Evolutionary conservation across 2,113 vertebrate species (phyloP), one percentile per base, ranked within the genome.

Genomic region (Conger conger): DNA sequence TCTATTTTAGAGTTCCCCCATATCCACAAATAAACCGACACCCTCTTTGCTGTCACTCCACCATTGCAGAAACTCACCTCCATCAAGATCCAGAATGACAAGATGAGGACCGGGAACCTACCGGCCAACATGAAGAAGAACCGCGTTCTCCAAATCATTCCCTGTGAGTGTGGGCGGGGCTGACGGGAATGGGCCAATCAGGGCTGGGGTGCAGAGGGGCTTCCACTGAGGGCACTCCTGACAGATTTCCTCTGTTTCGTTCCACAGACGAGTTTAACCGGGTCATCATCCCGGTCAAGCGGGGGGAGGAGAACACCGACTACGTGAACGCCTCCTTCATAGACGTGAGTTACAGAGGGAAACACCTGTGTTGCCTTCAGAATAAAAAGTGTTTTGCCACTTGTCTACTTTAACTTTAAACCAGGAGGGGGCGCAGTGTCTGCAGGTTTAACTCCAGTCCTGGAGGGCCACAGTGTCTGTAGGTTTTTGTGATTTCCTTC

Each of bases 51-150:
- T 15, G 8, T 38, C 8, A 76, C 0, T 42, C 88, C 36, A 33
- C 79, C 37, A 20, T 82, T 87, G 81, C 91, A 99, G 98, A 99
- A 99, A 83, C 95, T 99, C 89, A 99, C 98, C 79, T 99, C 98
- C 23, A 99, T 99, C 93, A 99, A 99, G 95, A 99, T 99, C 90
- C 98, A 99, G 92, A 99, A 99, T 0, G 98, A 99, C 92, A 99
- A 99, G 93, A 99, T 99, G 98, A 96, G 98, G 85, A 99, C 98
- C 0, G 98, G 98, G 88, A 99, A 99, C 91, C 95, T 99, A 87
- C 97, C 97, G 0, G 96, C 97, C 77, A 99, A 99, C 95, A 99
- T 99, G 98, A 99, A 99, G 96, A 99, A 99, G 92, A 99, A 99
- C 94, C 92, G 98, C 63, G 98, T 99, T 90, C 96, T 99, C 63